Conservation (phyloP, 2,888 invertebrate genomes). For the Ceraclea dissimilis region DNA sequence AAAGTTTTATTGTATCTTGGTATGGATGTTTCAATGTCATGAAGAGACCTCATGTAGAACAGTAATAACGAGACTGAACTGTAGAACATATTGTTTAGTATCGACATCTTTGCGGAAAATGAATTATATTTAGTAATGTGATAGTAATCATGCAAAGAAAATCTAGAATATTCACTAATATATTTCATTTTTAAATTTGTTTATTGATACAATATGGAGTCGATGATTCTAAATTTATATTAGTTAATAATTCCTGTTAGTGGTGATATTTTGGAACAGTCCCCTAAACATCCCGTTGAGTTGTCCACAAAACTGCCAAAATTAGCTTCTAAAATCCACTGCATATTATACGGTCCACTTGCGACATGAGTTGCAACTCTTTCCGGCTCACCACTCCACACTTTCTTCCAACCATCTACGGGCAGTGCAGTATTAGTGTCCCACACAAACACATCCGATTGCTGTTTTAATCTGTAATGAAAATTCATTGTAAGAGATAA, state of each 20-base stretch:
- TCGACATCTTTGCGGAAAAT: too few relatives aligned
- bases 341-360: slow-evolving; percentile 50
- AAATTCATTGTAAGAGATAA: slow-evolving; percentile 4
- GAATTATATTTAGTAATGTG: too few relatives aligned
- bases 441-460: slow-evolving; percentile 57
- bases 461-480: slow-evolving; percentile 51
- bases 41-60: too few relatives aligned
- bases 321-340: slow-evolving; percentile 60
- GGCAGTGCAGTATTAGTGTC: slow-evolving; percentile 51
- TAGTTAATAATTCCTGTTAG: slow-evolving; percentile 33
- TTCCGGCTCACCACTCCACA: slow-evolving; percentile 52
- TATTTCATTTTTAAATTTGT: too few relatives aligned
- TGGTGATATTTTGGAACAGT: slow-evolving; percentile 53
- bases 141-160: too few relatives aligned
- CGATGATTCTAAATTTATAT: too few relatives aligned
- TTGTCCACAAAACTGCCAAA: slow-evolving; percentile 57
- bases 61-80: too few relatives aligned
- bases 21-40: too few relatives aligned
- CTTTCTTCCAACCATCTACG: slow-evolving; percentile 48
- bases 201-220: too few relatives aligned
- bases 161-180: too few relatives aligned
- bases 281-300: slow-evolving; percentile 54
- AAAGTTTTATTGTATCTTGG: background rate
- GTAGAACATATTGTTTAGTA: too few relatives aligned
- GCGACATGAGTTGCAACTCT: slow-evolving; percentile 54